Percentiles rank a stretch among this genome's conserved stretches.
These are phyloP conservation scores for Thalassophryne amazonica DNA, from an alignment of 2,797 vertebrate genomes.

Conservation along the genomic window DNA sequence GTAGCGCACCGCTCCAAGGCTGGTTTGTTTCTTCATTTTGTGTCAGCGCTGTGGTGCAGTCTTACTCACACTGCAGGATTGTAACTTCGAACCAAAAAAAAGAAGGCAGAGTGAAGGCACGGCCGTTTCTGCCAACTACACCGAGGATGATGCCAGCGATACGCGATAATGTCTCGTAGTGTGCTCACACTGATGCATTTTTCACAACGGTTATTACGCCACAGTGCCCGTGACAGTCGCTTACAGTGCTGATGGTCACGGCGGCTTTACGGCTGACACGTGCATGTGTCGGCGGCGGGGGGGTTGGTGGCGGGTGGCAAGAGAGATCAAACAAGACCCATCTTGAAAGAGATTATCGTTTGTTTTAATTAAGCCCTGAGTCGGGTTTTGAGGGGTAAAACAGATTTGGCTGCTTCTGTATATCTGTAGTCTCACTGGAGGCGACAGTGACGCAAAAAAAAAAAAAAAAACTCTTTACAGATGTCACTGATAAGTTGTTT, in stretches of 20 bases:
- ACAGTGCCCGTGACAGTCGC: not conserved
- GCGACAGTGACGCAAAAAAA: not conserved
- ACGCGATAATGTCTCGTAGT: conserved; percentile 21
- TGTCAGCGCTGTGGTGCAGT: not conserved
- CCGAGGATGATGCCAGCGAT: conserved; percentile 11
- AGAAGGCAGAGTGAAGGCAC: conserved; percentile 9
- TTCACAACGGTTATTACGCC: not conserved
- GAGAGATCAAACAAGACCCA: conserved; percentile 40
- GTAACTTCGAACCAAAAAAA: conserved; percentile 10
- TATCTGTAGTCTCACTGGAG: not conserved
- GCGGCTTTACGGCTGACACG: conserved; percentile 10
- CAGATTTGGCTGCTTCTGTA: not conserved
- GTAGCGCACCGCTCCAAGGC: not conserved
- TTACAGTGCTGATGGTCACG: conserved; percentile 37
- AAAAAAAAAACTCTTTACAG: not conserved
- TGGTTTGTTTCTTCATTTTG: not conserved
- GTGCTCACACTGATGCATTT: conserved; percentile 13
- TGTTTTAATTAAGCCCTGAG: conserved; percentile 57
- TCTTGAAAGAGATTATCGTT: conserved; percentile 56
- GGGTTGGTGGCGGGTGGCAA: not conserved
- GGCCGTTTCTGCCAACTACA: too few relatives aligned
- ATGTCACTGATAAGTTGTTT: not conserved
- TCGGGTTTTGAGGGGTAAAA: not conserved
- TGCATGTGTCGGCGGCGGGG: not conserved
- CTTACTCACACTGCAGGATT: not conserved